Base-by-base conservation (phyloP, 2,113 vertebrate species). In the Nicator chloris region DNA sequence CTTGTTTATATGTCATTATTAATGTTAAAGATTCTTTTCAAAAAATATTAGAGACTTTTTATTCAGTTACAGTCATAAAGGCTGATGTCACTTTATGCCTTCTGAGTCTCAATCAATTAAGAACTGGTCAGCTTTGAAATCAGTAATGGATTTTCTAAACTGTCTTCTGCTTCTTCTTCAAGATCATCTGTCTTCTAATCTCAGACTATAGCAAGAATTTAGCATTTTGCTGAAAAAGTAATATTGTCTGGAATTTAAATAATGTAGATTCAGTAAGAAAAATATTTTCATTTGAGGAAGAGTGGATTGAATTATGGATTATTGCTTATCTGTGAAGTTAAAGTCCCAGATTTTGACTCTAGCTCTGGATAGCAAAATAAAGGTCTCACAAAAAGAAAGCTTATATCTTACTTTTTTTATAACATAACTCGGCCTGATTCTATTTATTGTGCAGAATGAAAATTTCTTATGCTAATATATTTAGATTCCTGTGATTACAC, bases 221-320 rank as follows among this genome's bases (percentile, higher is more conserved):
- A 93, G 69, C 85, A 96, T 95, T 93, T 79, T 92, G 89, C 91
- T 91, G 80, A 95, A 73, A 66, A 93, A 96, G 66, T 82, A 76
- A 81, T 68, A 91, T 56, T 87, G 53, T 66, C 66, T 88, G 88
- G 65, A 93, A 85, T 93, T 96, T 95, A 97, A 96, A 95, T 96
- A 86, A 90, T 23, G 81, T 94, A 51, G 59, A 92, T 84, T 37
- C 20, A 85, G 45, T 66, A 73, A 66, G 77, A 85, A 92, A 96
- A 96, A 80, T 60, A 94, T 47, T 93, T 86, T 86, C 79, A 64
- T 93, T 86, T 50, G 50, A 86, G 16, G 49, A 82, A 92, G 56
- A 81, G 40, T 64, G 44, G 33, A 54, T 56, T 83, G 51, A 94
- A 95, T 89, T 90, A 75, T 49, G 51, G 54, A 90, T 95, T 94